These are phyloP conservation scores for Rhabdophis nuchalis DNA, from an alignment of 2,797 vertebrate genomes.

Conservation along the genomic window DNA sequence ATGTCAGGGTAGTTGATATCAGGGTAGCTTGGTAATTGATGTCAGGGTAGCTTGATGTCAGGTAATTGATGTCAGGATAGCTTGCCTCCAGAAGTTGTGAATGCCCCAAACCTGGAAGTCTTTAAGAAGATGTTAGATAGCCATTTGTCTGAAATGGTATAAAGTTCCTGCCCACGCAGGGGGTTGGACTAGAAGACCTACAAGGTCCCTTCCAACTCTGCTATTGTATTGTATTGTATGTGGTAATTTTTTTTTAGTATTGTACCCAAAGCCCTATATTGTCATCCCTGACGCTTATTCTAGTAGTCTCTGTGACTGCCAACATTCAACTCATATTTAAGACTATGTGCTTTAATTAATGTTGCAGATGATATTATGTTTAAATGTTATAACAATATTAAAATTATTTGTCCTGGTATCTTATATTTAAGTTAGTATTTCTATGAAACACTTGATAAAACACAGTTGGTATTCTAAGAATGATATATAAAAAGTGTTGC, in stretches of 20 bases:
- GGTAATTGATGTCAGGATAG: no score
- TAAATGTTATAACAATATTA: neutral
- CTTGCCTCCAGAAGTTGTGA: no score
- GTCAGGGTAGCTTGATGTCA: no score
- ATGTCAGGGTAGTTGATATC: no score
- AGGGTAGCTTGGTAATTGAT: no score
- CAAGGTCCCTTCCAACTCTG: no score
- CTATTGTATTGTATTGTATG: no score
- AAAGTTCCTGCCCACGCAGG: no score
- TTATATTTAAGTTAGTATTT: neutral
- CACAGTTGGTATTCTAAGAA: neutral
- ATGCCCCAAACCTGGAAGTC: no score
- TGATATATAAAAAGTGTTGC: neutral
- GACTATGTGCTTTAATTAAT: neutral
- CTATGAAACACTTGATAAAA: neutral
- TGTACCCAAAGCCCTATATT: neutral
- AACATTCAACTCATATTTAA: neutral
- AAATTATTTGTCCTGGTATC: neutral
- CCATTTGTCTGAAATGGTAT: no score
- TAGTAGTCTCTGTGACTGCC: neutral
- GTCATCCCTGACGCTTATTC: neutral
- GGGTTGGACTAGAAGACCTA: no score
- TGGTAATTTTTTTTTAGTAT: neutral
- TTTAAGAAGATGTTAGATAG: no score
- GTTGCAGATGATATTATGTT: neutral